Percentiles rank a stretch among this genome's conserved stretches.
Conservation (phyloP, 2,888 invertebrate genomes). For the Bursaphelenchus okinawaensis region DNA sequence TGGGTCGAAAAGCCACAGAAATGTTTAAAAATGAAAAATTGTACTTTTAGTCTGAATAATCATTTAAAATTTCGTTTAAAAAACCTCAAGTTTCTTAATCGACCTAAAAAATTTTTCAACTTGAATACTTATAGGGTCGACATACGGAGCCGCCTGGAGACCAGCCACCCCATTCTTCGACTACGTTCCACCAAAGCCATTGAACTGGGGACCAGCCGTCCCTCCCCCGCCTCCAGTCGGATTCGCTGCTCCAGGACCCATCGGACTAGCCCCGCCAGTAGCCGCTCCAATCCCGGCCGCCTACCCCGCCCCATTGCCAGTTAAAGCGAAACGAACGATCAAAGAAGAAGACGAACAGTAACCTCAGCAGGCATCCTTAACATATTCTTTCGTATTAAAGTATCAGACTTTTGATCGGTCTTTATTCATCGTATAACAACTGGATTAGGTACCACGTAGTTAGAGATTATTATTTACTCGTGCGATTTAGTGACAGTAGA, state of each 20-base stretch:
- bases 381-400: no score
- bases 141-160: constrained; percentile 55
- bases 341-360: background rate
- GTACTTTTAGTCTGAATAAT: no score
- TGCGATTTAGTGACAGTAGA: no score
- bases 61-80: no score
- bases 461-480: no score
- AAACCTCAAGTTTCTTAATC: no score
- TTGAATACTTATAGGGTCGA: constrained; percentile 44
- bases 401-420: no score
- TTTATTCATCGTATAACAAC: no score
- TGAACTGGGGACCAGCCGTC: constrained; percentile 55
- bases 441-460: no score
- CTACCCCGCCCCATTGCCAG: background rate
- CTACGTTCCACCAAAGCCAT: constrained; percentile 54
- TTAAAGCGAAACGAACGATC: background rate
- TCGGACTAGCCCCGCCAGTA: background rate
- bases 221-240: constrained; percentile 41
- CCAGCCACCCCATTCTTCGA: constrained; percentile 55
- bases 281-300: background rate
- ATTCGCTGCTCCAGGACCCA: background rate
- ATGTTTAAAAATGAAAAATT: no score
- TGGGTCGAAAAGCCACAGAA: no score
- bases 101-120: background rate
- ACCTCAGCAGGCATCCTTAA: background rate